A percentile compares a stretch with the other conserved stretches of the same genome.
These are phyloP conservation scores for Patella caerulea DNA, from an alignment of 2,888 invertebrate genomes.

Conservation along the genomic window DNA sequence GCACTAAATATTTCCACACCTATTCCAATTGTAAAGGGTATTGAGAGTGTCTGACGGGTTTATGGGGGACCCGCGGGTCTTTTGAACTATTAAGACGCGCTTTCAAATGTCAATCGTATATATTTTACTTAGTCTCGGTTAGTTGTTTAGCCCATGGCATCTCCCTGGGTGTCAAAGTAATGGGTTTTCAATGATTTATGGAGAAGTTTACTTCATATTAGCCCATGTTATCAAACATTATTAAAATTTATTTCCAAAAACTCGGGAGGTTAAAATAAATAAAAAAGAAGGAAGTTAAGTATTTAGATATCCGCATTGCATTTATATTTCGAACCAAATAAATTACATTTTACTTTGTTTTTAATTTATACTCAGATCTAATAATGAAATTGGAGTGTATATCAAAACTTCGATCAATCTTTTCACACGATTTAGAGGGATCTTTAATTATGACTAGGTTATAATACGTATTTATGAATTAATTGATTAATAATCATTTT, in stretches of 20 bases:
- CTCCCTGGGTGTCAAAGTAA: conserved; percentile 1
- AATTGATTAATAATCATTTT: too few species aligned
- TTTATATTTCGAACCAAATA: too few species aligned
- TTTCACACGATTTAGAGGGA: too few species aligned
- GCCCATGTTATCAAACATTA: neutral
- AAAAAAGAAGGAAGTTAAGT: neutral
- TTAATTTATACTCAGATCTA: too few species aligned
- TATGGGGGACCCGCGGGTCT: conserved; percentile 3
- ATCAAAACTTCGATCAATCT: too few species aligned
- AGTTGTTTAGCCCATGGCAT: neutral
- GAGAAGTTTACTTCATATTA: neutral
- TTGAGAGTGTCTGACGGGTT: neutral
- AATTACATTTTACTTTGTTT: too few species aligned
- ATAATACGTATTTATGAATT: too few species aligned
- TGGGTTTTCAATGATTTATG: conserved; percentile 2
- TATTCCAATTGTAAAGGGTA: too few species aligned
- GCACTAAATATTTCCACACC: too few species aligned
- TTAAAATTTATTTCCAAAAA: neutral
- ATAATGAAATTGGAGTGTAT: too few species aligned
- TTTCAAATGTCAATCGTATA: conserved; percentile 3
- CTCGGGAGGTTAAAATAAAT: neutral
- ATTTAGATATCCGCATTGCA: too few species aligned
- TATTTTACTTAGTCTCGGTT: neutral
- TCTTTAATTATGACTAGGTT: too few species aligned
- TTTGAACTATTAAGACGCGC: neutral